Evolutionary conservation across 1,140 invertebrate genomes (phyloP), one percentile per base, ranked within the genome.

Genomic region (Pollicipes pollicipes): DNA sequence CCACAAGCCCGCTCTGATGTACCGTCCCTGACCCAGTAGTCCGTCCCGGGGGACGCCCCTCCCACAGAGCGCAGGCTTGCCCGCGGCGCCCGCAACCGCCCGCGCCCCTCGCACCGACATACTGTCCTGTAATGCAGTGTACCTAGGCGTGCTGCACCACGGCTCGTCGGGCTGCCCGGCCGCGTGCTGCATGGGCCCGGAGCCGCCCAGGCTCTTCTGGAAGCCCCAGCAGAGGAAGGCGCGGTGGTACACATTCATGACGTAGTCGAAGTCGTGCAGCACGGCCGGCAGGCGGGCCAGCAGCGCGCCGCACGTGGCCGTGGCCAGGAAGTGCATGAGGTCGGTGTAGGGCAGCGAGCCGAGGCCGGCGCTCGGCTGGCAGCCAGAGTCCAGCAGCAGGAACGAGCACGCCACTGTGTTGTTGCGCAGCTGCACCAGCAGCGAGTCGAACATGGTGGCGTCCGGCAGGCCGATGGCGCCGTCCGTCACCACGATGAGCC

Each of bases 341-440:
- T 93, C 90, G 68, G 83, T 77, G 73, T 85, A 83, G 30, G 83
- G 80, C 6, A 84, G 79, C 45, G 73, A 74, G 32, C 75, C 75
- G n/a, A 76, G 71, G 58, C 83, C 84, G 72, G 83, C 84, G 76
- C 88, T 83, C 28, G 88, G 87, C 79, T 88, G 84, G 78, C 86
- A 87, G 30, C 81, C 78, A 74, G 86, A 86, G 37, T 87, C 87
- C 21, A 91, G 82, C 76, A 90, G 88, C 69, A 93, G 79, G 79
- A 93, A 92, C 68, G 88, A 90, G 76, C 90, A 90, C 3, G 88
- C 83, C 68, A 91, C 87, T 30, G 88, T 89, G 75, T 85, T 87
- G 75, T 86, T 87, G 72, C 90, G 83, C 63, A 93, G 80, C 78
- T 91, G 89, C 70, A 85, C 84, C 70, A 93, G 79, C 24, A 92